Base-by-base conservation (phyloP, 1,140 invertebrate genomes). In the Galendromus occidentalis region DNA sequence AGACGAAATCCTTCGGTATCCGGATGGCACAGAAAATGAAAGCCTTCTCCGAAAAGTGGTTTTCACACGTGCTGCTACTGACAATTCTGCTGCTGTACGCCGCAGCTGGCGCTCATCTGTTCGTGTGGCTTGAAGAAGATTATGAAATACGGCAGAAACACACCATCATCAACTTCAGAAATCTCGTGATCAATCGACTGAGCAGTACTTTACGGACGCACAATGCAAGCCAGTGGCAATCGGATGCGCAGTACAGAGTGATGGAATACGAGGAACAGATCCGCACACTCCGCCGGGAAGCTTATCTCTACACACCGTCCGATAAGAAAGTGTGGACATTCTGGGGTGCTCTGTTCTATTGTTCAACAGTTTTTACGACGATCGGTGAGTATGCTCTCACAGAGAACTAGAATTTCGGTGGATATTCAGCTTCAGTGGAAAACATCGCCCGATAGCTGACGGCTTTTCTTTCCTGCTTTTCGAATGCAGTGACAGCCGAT, bases 271-370 rank as follows among this genome's bases (percentile, higher is more conserved):
- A 92, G 74, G 83, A 88, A 65, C 86, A 92, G 74, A 76, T 92
- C 14, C 85, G 90, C 69, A 59, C 81, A 80, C 4, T 85, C 87
- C 7, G 85, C 86, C 69, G 86, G 90, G 70, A 82, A 86, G 7
- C 87, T 86, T 0, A 80, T 88, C 14, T 82, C 82, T 22, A 82
- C 82, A 0, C 88, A 87, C 72, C 51, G 14, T 88, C 86, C 47
- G 88, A 87, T 4, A 83, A 86, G 70, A 83, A 69, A 70, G 84
- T 85, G 12, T 96, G 92, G 90, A 91, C 84, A 70, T 94, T 93
- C 76, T 80, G 91, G 75, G 93, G 94, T 74, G 85, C 90, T 0
- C 81, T 95, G 65, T 84, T 93, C 66, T 97, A 91, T 77, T 89
- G 87, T 73, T 79, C 91, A 70, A 93, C 91, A 64, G 81, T 95